Evolutionary conservation across 92 coral and sea anemone species (phyloP).

Genomic region (Bergia sp.): DNA sequence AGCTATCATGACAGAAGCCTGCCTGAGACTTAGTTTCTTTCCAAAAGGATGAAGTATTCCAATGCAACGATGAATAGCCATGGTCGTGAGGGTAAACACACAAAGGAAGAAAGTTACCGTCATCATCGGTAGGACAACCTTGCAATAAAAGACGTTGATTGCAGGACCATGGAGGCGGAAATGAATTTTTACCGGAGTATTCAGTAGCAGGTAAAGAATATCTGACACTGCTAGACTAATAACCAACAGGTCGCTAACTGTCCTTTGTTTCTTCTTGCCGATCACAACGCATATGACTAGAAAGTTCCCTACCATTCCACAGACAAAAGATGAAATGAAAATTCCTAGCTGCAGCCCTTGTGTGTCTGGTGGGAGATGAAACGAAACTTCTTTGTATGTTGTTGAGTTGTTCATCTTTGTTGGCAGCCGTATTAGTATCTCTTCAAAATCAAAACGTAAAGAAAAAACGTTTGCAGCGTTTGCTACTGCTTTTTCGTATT

Average conservation of each 20-base stretch:
- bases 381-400: not conserved
- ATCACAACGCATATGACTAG: slow-evolving; percentile 28
- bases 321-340: slow-evolving; percentile 18
- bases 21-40: slow-evolving; percentile 22
- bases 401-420: slow-evolving; percentile 26
- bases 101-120: slow-evolving; percentile 31
- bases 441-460: not conserved
- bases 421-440: not conserved
- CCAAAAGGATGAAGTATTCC: slow-evolving; percentile 39
- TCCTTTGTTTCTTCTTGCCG: slow-evolving; percentile 16
- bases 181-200: slow-evolving; percentile 21
- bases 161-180: not conserved
- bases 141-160: slow-evolving; percentile 25
- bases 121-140: slow-evolving; percentile 35
- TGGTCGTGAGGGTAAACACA: slow-evolving; percentile 32
- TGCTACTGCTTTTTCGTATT: not conserved
- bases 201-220: slow-evolving; percentile 18
- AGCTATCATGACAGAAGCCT: not conserved
- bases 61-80: slow-evolving; percentile 37
- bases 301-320: slow-evolving; percentile 18
- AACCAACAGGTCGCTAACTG: slow-evolving; percentile 35
- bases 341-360: not conserved
- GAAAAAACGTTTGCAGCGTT: not conserved
- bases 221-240: slow-evolving; percentile 25
- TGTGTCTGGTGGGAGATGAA: slow-evolving; percentile 8